Evolutionary conservation across 2,888 invertebrate species (phyloP).

Genomic region (Sarcophaga rosellei): DNA sequence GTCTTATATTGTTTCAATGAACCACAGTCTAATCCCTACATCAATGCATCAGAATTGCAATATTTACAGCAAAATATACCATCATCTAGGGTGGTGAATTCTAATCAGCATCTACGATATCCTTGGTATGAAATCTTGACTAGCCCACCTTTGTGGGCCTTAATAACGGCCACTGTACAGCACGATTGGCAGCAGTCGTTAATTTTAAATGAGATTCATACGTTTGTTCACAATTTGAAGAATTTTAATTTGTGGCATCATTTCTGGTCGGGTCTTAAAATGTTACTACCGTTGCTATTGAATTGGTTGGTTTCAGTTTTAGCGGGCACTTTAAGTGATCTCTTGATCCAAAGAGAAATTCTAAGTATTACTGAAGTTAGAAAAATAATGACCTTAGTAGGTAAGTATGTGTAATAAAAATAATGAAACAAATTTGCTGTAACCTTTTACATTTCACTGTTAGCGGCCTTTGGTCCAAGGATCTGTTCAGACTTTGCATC

Average conservation of each 20-base stretch:
- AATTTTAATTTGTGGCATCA: conserved; percentile 82
- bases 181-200: conserved; percentile 85
- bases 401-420: conserved; percentile 80
- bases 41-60: conserved; percentile 85
- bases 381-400: conserved; percentile 84
- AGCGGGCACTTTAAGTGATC: conserved; percentile 86
- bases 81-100: conserved; percentile 82
- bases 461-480: conserved; percentile 85
- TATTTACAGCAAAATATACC: conserved; percentile 85
- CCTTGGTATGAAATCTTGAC: conserved; percentile 87
- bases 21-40: conserved; percentile 87
- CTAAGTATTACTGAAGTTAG: conserved; percentile 77
- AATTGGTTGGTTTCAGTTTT: conserved; percentile 83
- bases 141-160: conserved; percentile 87
- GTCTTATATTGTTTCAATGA: conserved; percentile 83
- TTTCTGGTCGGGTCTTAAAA: conserved; percentile 81
- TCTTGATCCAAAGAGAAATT: conserved; percentile 83
- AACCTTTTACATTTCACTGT: conserved; percentile 52
- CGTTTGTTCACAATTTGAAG: conserved; percentile 83
- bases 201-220: conserved; percentile 83
- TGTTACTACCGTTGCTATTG: conserved; percentile 83
- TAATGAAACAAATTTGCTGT: neutral
- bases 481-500: conserved; percentile 79
- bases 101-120: neutral
- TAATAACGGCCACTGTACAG: conserved; percentile 86